A percentile compares a stretch with the other conserved stretches of the same genome.
phyloP scores from a whole-genome alignment of 23 tunicate species.

The Oikopleura albicans region DNA sequence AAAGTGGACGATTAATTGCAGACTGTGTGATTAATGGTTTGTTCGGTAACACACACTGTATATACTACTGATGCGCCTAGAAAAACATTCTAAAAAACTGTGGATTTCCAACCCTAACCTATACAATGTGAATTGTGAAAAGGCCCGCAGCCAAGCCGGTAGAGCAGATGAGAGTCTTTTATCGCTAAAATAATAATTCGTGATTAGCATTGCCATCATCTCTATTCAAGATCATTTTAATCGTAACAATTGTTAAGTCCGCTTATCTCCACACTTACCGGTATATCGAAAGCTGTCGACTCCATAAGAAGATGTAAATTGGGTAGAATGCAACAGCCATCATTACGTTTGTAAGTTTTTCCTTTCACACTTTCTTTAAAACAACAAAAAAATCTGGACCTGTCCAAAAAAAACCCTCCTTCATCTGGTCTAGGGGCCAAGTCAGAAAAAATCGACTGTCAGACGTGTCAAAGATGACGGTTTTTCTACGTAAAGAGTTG shows the following conservation, averaged over 20 bases:
- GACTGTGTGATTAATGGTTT: no score
- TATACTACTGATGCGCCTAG: no score
- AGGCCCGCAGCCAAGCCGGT: constrained; percentile 10
- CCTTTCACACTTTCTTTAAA: not conserved
- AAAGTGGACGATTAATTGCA: no score
- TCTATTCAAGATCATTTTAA: no score
- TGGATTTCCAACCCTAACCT: no score
- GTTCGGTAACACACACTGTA: no score
- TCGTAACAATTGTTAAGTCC: no score
- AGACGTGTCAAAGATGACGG: not conserved
- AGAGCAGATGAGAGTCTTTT: not conserved
- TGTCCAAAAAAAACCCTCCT: not conserved
- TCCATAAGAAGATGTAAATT: not conserved
- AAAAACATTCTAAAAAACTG: no score
- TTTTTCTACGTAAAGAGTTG: not conserved
- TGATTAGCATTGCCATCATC: no score
- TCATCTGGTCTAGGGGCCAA: not conserved
- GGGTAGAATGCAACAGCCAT: not conserved
- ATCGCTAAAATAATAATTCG: not conserved
- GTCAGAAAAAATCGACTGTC: not conserved
- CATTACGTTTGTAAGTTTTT: not conserved
- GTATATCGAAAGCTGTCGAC: not conserved
- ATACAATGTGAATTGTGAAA: not conserved
- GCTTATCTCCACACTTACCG: no score
- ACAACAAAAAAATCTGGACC: not conserved